Evolutionary conservation across 2,888 invertebrate species (phyloP).

Genomic region (Strigamia crassipes): DNA sequence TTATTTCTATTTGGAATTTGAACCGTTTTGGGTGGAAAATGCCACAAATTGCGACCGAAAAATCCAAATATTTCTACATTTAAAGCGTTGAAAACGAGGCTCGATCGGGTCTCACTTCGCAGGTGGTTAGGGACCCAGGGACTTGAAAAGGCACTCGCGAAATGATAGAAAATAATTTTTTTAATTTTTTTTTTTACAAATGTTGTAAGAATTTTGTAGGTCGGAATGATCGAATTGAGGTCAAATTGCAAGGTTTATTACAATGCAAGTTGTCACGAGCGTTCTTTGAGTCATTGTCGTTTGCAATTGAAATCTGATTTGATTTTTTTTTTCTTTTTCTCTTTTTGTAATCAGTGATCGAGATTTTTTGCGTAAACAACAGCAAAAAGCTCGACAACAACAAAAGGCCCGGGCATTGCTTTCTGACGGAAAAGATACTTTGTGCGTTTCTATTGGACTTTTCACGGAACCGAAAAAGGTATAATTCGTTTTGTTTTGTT

Average conservation of each 20-base stretch:
- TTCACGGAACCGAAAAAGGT: conserved; percentile 48
- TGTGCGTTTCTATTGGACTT: conserved; percentile 29
- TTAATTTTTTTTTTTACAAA: background rate
- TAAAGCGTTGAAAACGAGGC: background rate
- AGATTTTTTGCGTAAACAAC: conserved; percentile 66
- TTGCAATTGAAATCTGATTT: background rate
- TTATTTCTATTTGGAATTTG: background rate
- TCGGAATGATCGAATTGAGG: background rate
- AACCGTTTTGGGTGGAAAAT: background rate
- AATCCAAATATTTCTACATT: too few relatives aligned
- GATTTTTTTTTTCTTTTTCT: background rate
- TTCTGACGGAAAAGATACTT: conserved; percentile 55
- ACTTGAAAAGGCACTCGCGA: background rate
- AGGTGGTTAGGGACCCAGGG: background rate
- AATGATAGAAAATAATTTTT: background rate
- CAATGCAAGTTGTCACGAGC: background rate
- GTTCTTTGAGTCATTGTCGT: background rate
- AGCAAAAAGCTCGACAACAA: conserved; percentile 72
- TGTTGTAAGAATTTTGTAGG: background rate
- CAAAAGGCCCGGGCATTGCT: conserved; percentile 73
- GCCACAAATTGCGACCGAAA: too few relatives aligned
- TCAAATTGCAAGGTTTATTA: background rate
- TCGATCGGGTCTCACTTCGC: background rate
- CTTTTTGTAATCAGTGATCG: conserved; percentile 44
- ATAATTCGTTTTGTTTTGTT: background rate